Base-by-base conservation (phyloP, 2,113 vertebrate species). In the Petaurus breviceps region DNA sequence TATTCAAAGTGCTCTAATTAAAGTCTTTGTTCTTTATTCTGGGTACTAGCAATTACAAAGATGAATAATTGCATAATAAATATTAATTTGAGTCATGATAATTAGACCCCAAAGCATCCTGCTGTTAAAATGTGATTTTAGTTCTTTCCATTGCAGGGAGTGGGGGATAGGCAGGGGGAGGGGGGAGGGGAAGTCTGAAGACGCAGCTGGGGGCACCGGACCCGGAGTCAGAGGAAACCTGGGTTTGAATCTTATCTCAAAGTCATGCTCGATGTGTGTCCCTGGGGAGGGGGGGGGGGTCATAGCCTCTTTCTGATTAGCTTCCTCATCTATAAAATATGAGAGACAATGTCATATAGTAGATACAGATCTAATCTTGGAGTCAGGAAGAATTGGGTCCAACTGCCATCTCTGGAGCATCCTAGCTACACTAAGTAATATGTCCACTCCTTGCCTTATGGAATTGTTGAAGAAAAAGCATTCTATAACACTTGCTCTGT, bases 1-100 rank as follows among this genome's bases (percentile, higher is more conserved):
- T 90, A 95, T 96, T 95, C 94, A 52, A 94, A 97, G 89, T 51
- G n/a, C 93, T 95, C 97, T 97, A 96, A 98, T 97, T 94, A 98
- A 98, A 94, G 95, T 92, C 94, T 97, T 95, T 0, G 16, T 8
- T 91, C 96, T 96, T 93, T 54, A 92, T 97, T 91, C 97, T 96
- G 97, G 97, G 97, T 94, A 90, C 96, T 93, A 93, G 95, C 97
- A 97, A 97, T 98, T 97, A 98, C 89, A 51, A 97, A 98, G 97
- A 97, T 95, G 97, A 97, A 98, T 97, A 97, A 97, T 97, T 97
- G 94, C 97, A 96, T 97, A 97, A 98, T 97, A 97, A 98, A 97
- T 98, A 98, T 97, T 96, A 97, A 98, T 98, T 96, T 96, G 94
- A 96, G 96, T 97, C 94, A 91, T 61, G 8, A 43, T 96, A 95